Conservation (phyloP, 2,888 invertebrate genomes). For the Cosmorhoe ocellata region DNA sequence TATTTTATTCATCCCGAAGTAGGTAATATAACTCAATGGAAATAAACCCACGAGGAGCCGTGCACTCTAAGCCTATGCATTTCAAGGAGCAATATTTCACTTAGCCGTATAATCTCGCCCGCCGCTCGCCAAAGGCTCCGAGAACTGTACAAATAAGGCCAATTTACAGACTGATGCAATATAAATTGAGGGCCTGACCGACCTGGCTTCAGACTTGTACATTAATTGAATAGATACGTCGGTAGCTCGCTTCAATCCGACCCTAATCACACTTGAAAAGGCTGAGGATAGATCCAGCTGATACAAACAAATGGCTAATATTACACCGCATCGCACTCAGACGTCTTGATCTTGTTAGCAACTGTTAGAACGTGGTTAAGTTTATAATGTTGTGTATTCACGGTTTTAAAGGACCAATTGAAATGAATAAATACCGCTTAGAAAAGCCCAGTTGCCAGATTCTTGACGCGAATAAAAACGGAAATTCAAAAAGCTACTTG, state of each 20-base stretch:
- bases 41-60: not conserved
- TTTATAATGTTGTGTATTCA: not conserved
- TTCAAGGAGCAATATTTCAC: conserved; percentile 53
- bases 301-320: conserved; percentile 63
- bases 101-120: conserved; percentile 53
- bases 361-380: conserved; percentile 15
- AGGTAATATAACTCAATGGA: conserved; percentile 35
- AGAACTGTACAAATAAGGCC: conserved; percentile 62
- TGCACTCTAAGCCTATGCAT: conserved; percentile 31
- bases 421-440: too few species aligned
- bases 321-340: conserved; percentile 71
- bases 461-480: too few species aligned
- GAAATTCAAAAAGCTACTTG: too few species aligned
- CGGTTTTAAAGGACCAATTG: not conserved
- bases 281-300: conserved; percentile 57
- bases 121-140: conserved; percentile 39
- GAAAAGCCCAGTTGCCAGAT: too few species aligned
- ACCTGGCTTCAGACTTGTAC: conserved; percentile 60
- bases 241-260: conserved; percentile 71
- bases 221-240: conserved; percentile 81
- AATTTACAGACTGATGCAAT: conserved; percentile 68
- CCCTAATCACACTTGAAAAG: conserved; percentile 79
- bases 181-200: conserved; percentile 65
- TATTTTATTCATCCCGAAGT: conserved; percentile 10
- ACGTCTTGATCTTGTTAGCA: conserved; percentile 55